Evolutionary conservation across 2,888 invertebrate genomes (phyloP), one percentile per base, ranked within the genome.

Genomic region (Embidobia sp.): DNA sequence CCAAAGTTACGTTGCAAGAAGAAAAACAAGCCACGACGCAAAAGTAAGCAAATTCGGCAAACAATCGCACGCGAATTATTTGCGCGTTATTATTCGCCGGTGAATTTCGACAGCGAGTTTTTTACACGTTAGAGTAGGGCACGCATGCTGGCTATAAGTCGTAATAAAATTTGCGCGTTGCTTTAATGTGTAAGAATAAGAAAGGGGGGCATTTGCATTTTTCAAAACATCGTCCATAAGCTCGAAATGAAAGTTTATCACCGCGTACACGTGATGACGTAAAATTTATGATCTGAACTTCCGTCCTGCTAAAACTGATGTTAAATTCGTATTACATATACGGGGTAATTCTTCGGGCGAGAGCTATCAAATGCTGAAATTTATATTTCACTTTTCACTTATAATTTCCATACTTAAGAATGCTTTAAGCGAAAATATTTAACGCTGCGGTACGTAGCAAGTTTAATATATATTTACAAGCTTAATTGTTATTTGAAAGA

Each of bases 201-300:
- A 48, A 49, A 48, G n/a, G n/a, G n/a, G n/a, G n/a, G n/a, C 37
- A 63, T 63, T 63, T 63, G 61, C 61, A 63, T 63, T 63, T 63
- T 63, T 63, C 61, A 63, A 49, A 63, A 63, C 61, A 63, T 63
- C 61, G 48, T 63, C 18, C 29, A 26, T 29, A 49, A 63, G 49
- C 49, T 49, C 29, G 18, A 61, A 61, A 48, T 49, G 61, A 63
- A 63, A 49, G 61, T 63, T 49, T 63, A 63, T 49, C 37, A 49
- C 49, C 35, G 37, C 63, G 49, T 40, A 63, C 49, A 49, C 49
- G 63, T 29, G 63, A 63, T 40, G 63, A 49, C 63, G 29, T 63
- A 48, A 63, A 63, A 49, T 63, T 48, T 63, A 63, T 63, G 63
- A 63, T 22, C 40, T 40, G 49, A 40, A 49, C 49, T 63, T 63